Percentiles rank a stretch among this genome's conserved stretches.
These are phyloP conservation scores for Ophonus ardosiacus DNA, from an alignment of 2,888 invertebrate genomes.

Conservation along the genomic window DNA sequence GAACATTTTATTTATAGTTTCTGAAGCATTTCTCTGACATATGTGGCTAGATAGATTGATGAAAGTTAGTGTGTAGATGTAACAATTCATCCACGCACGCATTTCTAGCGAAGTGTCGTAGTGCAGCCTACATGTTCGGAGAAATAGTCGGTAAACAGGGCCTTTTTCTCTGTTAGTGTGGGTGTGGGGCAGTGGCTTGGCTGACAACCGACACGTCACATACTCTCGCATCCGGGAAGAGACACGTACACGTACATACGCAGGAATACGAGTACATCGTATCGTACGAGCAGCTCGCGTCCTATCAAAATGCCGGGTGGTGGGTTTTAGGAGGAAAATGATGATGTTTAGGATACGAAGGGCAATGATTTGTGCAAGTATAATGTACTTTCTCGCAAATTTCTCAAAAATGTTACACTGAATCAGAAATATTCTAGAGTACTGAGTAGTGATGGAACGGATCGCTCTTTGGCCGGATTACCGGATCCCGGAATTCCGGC, in stretches of 20 bases:
- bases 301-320: not conserved
- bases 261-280: not conserved
- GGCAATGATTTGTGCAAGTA: not conserved
- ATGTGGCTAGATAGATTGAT: no score
- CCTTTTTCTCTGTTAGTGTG: constrained; percentile 17
- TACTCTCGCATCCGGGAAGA: constrained; percentile 46
- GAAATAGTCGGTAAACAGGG: constrained; percentile 42
- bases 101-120: constrained; percentile 19
- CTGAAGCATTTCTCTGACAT: no score
- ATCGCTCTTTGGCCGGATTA: no score
- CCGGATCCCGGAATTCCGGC: no score
- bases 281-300: no score
- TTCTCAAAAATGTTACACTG: not conserved
- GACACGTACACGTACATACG: not conserved
- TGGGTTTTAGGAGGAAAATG: not conserved
- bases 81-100: not conserved
- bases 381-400: not conserved
- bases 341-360: not conserved
- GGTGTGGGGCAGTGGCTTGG: constrained; percentile 15
- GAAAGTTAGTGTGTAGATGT: not conserved
- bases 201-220: constrained; percentile 29
- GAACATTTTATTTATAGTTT: no score
- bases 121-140: constrained; percentile 37
- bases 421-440: no score
- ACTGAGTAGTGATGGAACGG: no score